phyloP scores from a whole-genome alignment of 2,888 invertebrate genomes.

The Cephus pulcher region DNA sequence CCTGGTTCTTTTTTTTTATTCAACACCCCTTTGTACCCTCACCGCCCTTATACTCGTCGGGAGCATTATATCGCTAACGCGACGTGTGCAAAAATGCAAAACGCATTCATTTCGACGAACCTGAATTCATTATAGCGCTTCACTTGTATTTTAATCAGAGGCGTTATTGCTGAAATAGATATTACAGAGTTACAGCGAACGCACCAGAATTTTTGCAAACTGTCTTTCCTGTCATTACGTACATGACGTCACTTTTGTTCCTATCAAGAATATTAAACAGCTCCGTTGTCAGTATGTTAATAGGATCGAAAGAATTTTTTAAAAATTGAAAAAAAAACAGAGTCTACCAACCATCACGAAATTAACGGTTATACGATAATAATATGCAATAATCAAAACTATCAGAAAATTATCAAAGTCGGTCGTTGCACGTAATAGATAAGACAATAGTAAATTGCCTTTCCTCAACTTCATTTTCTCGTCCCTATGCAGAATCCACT shows the following conservation, averaged over 20 bases:
- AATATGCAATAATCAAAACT: not conserved
- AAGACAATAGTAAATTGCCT: not conserved
- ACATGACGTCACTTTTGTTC: not conserved
- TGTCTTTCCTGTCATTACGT: not conserved
- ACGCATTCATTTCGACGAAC: slow-evolving; percentile 46
- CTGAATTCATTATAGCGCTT: slow-evolving; percentile 44
- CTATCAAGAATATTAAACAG: not conserved
- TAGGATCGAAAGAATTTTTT: not conserved
- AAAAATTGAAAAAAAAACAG: not conserved
- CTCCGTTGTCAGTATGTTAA: not conserved
- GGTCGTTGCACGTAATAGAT: not conserved
- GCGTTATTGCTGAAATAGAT: slow-evolving; percentile 24
- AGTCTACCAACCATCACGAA: not conserved
- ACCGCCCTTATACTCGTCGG: slow-evolving; percentile 1
- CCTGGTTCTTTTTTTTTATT: not conserved
- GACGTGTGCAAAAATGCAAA: slow-evolving; percentile 41
- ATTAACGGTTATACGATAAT: not conserved
- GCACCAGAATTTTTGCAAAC: not conserved
- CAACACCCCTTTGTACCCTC: not conserved
- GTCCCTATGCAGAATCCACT: not conserved
- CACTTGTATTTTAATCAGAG: slow-evolving; percentile 44
- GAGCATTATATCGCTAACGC: slow-evolving; percentile 36
- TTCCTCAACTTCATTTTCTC: not conserved
- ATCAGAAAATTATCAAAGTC: not conserved
- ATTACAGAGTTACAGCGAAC: not conserved